These are phyloP conservation scores for Aurelia sp. DNA, from an alignment of 30 jellyfish, hydroid and myxozoan genomes.

Conservation along the genomic window DNA sequence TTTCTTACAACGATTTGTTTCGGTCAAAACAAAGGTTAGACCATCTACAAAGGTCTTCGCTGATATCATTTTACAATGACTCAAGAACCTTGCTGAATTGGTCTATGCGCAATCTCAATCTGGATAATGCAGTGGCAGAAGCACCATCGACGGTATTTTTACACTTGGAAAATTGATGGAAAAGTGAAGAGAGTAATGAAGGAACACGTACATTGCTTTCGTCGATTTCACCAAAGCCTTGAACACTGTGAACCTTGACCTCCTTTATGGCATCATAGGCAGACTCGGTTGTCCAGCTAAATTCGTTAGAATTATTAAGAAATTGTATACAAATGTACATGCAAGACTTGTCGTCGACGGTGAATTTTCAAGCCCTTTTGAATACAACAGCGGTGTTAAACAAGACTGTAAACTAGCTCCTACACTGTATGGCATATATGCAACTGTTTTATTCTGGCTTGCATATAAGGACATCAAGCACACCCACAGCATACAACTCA, in stretches of 20 bases:
- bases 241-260: conserved; percentile 69
- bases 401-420: no score
- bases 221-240: conserved; percentile 80
- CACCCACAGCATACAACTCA: conserved; percentile 35
- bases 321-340: no score
- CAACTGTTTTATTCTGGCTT: conserved; percentile 68
- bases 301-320: no score
- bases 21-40: no score
- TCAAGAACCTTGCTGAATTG: conserved; percentile 38
- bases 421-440: no score
- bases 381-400: no score
- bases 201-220: conserved; percentile 66
- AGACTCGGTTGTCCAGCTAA: conserved; percentile 78
- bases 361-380: no score
- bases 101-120: conserved; percentile 73
- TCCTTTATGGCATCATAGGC: conserved; percentile 40
- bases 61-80: conserved; percentile 35
- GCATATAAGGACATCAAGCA: conserved; percentile 56
- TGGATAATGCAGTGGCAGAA: conserved; percentile 71
- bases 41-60: conserved; percentile 42
- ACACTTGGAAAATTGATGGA: conserved; percentile 59
- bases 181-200: conserved; percentile 62
- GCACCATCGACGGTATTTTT: conserved; percentile 73
- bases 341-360: no score
- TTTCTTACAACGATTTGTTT: no score